Percentiles rank a stretch among this genome's conserved stretches.
Conservation (phyloP, 2,797 vertebrate genomes). For the Atherinosoma microstoma region DNA sequence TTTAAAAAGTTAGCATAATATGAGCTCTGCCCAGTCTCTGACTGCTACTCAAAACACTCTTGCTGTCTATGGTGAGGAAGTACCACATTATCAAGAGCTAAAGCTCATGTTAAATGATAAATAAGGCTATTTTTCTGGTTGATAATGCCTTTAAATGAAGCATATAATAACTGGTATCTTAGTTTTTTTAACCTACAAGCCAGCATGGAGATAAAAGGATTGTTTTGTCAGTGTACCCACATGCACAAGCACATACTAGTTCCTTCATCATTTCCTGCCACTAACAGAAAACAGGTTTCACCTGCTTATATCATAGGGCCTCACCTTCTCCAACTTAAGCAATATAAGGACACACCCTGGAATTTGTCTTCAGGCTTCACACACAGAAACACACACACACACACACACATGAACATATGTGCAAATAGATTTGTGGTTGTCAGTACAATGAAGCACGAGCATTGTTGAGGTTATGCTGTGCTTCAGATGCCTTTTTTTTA, state of each 20-base stretch:
- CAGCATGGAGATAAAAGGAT: constrained; percentile 21
- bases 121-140: background rate
- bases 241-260: constrained; percentile 34
- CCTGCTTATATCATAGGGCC: constrained; percentile 73
- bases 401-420: constrained; percentile 5
- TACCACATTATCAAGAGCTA: background rate
- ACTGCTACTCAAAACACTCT: constrained; percentile 45
- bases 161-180: background rate
- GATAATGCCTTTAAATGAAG: background rate
- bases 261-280: constrained; percentile 71
- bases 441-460: background rate
- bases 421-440: background rate
- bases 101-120: constrained; percentile 2
- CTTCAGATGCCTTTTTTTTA: constrained; percentile 2
- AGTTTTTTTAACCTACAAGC: constrained; percentile 17
- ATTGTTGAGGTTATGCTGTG: background rate
- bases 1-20: constrained; percentile 63
- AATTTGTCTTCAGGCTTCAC: constrained; percentile 39
- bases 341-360: constrained; percentile 60
- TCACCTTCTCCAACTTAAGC: constrained; percentile 61
- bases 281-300: constrained; percentile 76
- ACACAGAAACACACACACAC: background rate
- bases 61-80: constrained; percentile 1
- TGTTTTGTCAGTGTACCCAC: constrained; percentile 43
- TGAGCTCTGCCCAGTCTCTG: constrained; percentile 33